These are phyloP conservation scores for Percina caprodes DNA, from an alignment of 2,113 vertebrate species.

Conservation along the genomic window DNA sequence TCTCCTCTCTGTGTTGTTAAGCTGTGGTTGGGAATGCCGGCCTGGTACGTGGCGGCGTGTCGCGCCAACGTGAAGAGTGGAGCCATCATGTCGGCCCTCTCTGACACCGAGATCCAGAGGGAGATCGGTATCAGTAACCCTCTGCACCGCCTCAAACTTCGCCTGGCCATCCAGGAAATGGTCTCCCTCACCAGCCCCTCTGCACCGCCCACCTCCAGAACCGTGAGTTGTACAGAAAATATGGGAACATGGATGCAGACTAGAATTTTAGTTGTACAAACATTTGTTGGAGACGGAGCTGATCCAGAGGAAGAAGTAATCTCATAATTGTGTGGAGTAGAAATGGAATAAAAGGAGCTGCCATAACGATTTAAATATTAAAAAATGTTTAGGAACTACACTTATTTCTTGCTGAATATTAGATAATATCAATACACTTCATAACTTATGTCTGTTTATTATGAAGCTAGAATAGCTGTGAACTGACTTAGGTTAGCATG, in stretches of 20 bases:
- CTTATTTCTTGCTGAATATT: background rate
- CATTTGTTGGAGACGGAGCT: background rate
- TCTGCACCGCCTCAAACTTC: slow-evolving; percentile 95
- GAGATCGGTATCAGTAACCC: slow-evolving; percentile 99
- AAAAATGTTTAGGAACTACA: background rate
- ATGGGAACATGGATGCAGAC: background rate
- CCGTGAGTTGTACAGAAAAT: slow-evolving; percentile 87
- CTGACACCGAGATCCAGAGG: slow-evolving; percentile 97
- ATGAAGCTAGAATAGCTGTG: background rate
- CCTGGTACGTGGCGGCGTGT: slow-evolving; percentile 98
- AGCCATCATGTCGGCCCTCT: slow-evolving; percentile 98
- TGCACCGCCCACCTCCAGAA: slow-evolving; percentile 96
- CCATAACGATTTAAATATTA: background rate
- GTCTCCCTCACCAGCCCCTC: slow-evolving; percentile 98
- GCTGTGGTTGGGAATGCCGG: slow-evolving; percentile 99
- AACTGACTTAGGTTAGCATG: no score
- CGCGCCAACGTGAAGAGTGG: slow-evolving; percentile 98
- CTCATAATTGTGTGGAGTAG: background rate
- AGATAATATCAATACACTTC: background rate
- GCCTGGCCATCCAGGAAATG: slow-evolving; percentile 99
- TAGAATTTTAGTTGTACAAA: background rate
- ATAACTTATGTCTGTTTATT: background rate
- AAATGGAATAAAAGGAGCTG: background rate
- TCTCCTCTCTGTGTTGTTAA: slow-evolving; percentile 60
- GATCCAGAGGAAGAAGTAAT: slow-evolving; percentile 2